Conservation (phyloP, 2,888 invertebrate species). For the Drosophila limbata region DNA sequence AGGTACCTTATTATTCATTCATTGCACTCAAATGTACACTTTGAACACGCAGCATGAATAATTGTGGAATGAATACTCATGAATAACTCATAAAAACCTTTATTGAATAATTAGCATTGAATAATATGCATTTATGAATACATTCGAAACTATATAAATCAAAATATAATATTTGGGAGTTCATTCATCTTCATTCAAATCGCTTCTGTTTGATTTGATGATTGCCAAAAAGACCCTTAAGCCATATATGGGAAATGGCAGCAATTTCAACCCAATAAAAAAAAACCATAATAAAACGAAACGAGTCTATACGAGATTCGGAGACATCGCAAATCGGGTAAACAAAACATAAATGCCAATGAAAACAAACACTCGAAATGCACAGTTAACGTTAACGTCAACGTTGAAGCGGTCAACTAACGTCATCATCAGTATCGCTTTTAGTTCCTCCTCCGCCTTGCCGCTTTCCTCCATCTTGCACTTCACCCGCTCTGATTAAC, state of each 20-base stretch:
- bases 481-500: constrained; percentile 28
- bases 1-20: not conserved
- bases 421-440: constrained; percentile 28
- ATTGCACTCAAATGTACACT: not conserved
- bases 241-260: constrained; percentile 13
- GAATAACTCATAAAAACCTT: too few relatives aligned
- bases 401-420: constrained; percentile 40
- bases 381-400: constrained; percentile 47
- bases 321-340: constrained; percentile 19
- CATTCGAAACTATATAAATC: too few relatives aligned
- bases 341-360: constrained; percentile 34
- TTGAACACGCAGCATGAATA: not conserved
- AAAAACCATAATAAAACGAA: constrained; percentile 22
- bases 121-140: too few relatives aligned
- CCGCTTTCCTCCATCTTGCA: not conserved
- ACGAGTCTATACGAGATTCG: constrained; percentile 29
- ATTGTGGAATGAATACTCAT: not conserved
- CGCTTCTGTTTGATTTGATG: constrained; percentile 1
- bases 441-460: not conserved
- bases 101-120: too few relatives aligned
- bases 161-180: not conserved
- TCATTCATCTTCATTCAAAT: constrained; percentile 27
- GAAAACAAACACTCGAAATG: constrained; percentile 49
- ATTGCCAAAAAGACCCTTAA: constrained; percentile 19
- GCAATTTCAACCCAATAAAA: constrained; percentile 31